Conservation (phyloP, 1,140 invertebrate species). For the Eurosta solidaginis region DNA sequence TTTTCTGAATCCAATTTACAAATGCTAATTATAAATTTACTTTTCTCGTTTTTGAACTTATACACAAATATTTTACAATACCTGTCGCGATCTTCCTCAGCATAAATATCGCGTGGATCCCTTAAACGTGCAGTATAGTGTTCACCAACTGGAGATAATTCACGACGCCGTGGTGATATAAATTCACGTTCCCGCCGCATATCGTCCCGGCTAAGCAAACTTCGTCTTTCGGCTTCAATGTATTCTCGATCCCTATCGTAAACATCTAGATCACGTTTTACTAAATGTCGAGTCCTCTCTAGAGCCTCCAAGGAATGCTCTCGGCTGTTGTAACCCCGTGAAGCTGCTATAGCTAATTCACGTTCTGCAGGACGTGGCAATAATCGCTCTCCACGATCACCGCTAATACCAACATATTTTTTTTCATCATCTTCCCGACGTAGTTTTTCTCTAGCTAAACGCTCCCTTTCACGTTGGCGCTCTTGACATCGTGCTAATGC, state of each 20-base stretch:
- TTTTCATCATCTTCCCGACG: constrained; percentile 59
- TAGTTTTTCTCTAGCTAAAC: constrained; percentile 61
- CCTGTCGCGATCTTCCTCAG: constrained; percentile 53
- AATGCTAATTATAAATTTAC: too few species aligned
- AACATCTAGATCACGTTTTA: constrained; percentile 44
- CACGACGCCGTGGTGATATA: constrained; percentile 43
- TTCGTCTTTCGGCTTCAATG: constrained; percentile 46
- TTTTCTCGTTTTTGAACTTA: too few species aligned
- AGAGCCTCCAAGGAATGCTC: constrained; percentile 52
- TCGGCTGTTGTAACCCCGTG: constrained; percentile 43
- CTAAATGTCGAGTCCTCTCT: constrained; percentile 40
- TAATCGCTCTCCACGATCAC: constrained; percentile 32
- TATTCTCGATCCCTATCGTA: constrained; percentile 55
- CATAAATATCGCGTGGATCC: constrained; percentile 49
- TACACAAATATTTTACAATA: constrained; percentile 28
- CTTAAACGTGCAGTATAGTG: constrained; percentile 45
- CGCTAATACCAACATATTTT: constrained; percentile 34
- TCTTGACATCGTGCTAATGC: constrained; percentile 65
- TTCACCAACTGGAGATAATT: constrained; percentile 45
- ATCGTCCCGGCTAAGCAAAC: constrained; percentile 44
- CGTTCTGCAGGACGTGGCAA: constrained; percentile 43
- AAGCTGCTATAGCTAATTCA: constrained; percentile 43
- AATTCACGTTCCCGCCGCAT: constrained; percentile 42
- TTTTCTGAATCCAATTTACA: too few species aligned
- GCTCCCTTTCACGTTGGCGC: constrained; percentile 66